Evolutionary conservation across 2,797 vertebrate species (phyloP).

Genomic region (Tapirus indicus): DNA sequence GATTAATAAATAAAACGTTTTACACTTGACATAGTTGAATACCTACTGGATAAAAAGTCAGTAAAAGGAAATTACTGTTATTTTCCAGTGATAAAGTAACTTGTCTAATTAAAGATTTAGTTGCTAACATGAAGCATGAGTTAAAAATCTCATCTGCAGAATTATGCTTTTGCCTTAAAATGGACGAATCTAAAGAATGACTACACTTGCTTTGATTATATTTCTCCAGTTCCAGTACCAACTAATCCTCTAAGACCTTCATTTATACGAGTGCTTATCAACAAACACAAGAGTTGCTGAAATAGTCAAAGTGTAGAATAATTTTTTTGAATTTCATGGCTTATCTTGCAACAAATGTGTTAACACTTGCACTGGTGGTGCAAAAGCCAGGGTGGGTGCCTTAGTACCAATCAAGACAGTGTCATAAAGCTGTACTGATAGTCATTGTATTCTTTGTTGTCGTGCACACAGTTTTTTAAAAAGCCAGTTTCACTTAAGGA

Average conservation of each 20-base stretch:
- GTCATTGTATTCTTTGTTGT: background rate
- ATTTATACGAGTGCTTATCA: background rate
- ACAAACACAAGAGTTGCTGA: background rate
- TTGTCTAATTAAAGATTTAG: background rate
- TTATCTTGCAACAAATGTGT: background rate
- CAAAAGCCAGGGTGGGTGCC: background rate
- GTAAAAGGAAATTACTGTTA: background rate
- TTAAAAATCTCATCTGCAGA: background rate
- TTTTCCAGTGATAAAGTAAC: background rate
- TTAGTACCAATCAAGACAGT: background rate
- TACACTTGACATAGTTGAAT: background rate
- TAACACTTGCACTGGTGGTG: background rate
- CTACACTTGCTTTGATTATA: background rate
- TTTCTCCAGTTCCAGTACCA: background rate
- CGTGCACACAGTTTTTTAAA: background rate
- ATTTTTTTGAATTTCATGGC: background rate
- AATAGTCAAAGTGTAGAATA: background rate
- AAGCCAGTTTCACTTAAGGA: background rate
- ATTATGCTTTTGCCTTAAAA: slow-evolving; percentile 23
- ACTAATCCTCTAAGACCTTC: background rate
- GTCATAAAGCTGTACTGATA: background rate
- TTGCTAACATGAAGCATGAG: background rate
- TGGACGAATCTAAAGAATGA: background rate
- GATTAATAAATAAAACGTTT: background rate
- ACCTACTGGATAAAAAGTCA: background rate